Conservation (phyloP, 1,140 invertebrate genomes). For the Drosophila pandora region DNA sequence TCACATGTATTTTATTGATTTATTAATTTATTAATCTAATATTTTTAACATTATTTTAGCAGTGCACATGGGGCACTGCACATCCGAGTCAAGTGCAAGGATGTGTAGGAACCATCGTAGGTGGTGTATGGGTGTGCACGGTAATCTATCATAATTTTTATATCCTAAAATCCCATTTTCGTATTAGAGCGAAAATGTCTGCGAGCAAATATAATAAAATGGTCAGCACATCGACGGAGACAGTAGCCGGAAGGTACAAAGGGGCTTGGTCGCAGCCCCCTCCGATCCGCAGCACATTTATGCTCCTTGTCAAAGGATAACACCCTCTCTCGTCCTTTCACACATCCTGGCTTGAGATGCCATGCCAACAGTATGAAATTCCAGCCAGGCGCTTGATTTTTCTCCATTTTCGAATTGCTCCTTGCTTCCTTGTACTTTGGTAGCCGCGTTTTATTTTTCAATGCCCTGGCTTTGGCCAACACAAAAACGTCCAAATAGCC, state of each 20-base stretch:
- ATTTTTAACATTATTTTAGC: not conserved
- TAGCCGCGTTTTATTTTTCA: constrained; percentile 76
- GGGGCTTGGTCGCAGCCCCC: constrained; percentile 16
- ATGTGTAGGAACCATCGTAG: constrained; percentile 11
- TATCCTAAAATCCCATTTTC: constrained; percentile 84
- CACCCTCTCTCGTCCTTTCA: constrained; percentile 9
- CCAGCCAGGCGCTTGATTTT: constrained; percentile 74
- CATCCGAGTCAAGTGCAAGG: constrained; percentile 4
- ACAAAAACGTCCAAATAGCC: constrained; percentile 78
- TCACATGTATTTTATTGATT: too few relatives aligned
- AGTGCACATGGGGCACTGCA: constrained; percentile 16
- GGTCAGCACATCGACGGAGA: constrained; percentile 71
- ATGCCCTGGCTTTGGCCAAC: constrained; percentile 65
- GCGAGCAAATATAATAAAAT: constrained; percentile 81
- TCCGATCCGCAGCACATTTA: constrained; percentile 45
- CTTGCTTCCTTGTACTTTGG: constrained; percentile 37
- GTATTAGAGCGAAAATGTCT: constrained; percentile 83
- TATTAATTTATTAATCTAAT: not conserved
- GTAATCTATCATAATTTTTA: constrained; percentile 84
- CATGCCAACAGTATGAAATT: constrained; percentile 75
- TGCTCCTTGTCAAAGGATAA: constrained; percentile 79
- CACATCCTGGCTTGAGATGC: constrained; percentile 22
- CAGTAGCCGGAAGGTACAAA: constrained; percentile 22
- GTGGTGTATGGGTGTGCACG: constrained; percentile 46
- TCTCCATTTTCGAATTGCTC: constrained; percentile 56